Percentiles rank a stretch among this genome's conserved stretches.
These are phyloP conservation scores for Microtus richardsoni DNA, from an alignment of 2,113 vertebrate species.

Conservation along the genomic window DNA sequence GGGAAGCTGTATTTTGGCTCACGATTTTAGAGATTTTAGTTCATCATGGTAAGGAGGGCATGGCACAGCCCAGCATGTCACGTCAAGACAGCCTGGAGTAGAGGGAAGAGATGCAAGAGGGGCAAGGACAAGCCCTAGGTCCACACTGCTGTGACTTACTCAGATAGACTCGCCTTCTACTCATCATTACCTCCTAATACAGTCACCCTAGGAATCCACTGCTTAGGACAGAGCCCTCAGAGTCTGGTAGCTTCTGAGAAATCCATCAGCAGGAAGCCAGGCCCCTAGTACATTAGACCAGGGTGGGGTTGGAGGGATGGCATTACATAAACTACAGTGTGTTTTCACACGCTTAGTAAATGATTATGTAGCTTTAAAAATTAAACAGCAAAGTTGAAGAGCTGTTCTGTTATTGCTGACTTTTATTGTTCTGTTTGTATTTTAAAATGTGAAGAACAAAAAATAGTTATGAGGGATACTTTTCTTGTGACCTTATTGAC, in stretches of 20 bases:
- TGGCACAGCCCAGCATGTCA: not conserved
- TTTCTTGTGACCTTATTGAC: conserved; percentile 38
- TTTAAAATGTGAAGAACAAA: not conserved
- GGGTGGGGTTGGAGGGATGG: not conserved
- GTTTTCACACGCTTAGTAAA: not conserved
- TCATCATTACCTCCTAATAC: not conserved
- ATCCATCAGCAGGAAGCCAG: not conserved
- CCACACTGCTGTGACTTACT: not conserved
- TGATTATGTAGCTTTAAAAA: not conserved
- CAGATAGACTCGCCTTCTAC: not conserved
- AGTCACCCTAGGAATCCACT: not conserved
- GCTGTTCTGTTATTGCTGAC: not conserved
- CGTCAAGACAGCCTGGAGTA: not conserved
- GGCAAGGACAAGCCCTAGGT: not conserved
- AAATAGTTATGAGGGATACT: not conserved
- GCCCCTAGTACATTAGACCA: not conserved
- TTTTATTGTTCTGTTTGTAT: not conserved
- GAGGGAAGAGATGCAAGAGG: not conserved
- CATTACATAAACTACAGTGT: too few species aligned
- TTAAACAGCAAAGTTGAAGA: not conserved
- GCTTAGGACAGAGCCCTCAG: not conserved
- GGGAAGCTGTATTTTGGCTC: not conserved
- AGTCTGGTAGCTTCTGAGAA: not conserved
- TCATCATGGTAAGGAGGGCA: not conserved
- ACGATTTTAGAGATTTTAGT: not conserved